Percentiles rank a stretch among this genome's conserved stretches.
These are phyloP conservation scores for Dendroctonus valens DNA, from an alignment of 1,140 invertebrate genomes.

Conservation along the genomic window DNA sequence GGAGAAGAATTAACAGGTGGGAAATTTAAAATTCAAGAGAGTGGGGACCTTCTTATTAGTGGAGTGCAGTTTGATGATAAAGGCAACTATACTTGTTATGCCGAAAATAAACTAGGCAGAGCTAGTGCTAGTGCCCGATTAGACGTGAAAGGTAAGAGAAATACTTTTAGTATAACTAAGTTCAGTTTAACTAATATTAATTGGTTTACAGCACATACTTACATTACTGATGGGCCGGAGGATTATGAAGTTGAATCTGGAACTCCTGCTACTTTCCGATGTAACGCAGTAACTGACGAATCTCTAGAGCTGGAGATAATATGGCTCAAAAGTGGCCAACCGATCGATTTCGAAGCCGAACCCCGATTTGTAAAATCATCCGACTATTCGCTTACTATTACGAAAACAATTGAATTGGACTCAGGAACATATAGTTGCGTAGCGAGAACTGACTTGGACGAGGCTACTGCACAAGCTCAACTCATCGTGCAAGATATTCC, in stretches of 20 bases:
- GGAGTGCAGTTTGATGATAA: constrained; percentile 81
- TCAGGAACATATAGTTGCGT: constrained; percentile 95
- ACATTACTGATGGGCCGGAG: constrained; percentile 81
- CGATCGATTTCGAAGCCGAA: constrained; percentile 84
- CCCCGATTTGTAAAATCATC: constrained; percentile 79
- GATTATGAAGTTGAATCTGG: constrained; percentile 89
- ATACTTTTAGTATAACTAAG: not conserved
- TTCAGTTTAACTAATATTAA: constrained; percentile 4
- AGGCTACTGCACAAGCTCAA: constrained; percentile 78
- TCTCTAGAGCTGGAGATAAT: constrained; percentile 77
- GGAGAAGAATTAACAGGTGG: constrained; percentile 82
- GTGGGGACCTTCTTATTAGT: constrained; percentile 83
- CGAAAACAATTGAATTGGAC: constrained; percentile 90
- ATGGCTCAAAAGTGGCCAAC: constrained; percentile 83
- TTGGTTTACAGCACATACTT: constrained; percentile 63
- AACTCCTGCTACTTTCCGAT: constrained; percentile 87
- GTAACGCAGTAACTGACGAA: constrained; percentile 85
- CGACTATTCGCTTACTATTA: constrained; percentile 91
- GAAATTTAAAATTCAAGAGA: constrained; percentile 66
- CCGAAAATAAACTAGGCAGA: constrained; percentile 88
- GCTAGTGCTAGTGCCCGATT: constrained; percentile 73
- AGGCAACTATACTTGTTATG: constrained; percentile 88
- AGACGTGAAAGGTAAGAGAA: constrained; percentile 71
- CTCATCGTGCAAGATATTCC: constrained; percentile 93
- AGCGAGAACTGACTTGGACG: constrained; percentile 87